Evolutionary conservation across 2,113 vertebrate species (phyloP).

Genomic region (Gavia stellata): DNA sequence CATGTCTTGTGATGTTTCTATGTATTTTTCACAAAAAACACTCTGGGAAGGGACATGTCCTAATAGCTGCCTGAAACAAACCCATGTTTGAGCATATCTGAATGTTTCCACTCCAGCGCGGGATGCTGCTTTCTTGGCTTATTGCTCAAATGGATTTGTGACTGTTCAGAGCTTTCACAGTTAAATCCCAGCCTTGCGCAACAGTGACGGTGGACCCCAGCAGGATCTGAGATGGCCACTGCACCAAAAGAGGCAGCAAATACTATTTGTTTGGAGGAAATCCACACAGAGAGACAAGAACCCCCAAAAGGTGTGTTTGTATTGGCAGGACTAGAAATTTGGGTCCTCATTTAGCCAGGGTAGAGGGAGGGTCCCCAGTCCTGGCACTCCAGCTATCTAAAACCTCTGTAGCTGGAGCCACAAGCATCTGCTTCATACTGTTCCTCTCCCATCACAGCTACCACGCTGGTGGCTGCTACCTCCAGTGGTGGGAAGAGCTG

Average conservation of each 20-base stretch:
- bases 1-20: not conserved
- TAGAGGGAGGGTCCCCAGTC: not conserved
- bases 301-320: constrained; percentile 46
- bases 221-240: constrained; percentile 39
- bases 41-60: not conserved
- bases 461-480: not conserved
- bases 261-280: constrained; percentile 43
- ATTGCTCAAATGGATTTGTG: not conserved
- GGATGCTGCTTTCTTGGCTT: not conserved
- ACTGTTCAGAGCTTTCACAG: not conserved
- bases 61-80: not conserved
- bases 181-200: not conserved
- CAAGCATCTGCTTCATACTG: not conserved
- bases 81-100: not conserved
- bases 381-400: not conserved
- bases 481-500: not conserved
- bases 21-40: not conserved
- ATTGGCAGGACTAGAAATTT: not conserved
- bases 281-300: constrained; percentile 14
- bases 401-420: not conserved
- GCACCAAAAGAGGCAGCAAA: constrained; percentile 16
- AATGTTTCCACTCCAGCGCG: not conserved
- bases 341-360: not conserved
- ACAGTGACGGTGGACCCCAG: not conserved
- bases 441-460: not conserved